Conservation (phyloP, 2,113 vertebrate genomes). For the Todiramphus saurophagus region DNA sequence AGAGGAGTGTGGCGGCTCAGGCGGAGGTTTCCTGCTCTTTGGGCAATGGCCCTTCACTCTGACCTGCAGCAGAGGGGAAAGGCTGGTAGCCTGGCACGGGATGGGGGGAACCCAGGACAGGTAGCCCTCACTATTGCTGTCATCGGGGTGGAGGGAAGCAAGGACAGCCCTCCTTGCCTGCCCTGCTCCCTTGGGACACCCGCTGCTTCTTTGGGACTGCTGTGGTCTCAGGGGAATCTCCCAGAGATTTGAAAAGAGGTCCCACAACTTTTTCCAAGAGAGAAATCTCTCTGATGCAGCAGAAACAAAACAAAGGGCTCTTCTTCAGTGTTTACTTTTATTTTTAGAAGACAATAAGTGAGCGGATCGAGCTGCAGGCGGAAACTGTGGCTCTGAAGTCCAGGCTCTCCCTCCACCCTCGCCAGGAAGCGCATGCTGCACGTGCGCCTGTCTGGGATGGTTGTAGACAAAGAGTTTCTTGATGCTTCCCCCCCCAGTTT, state of each 20-base stretch:
- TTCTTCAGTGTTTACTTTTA: slow-evolving; percentile 29
- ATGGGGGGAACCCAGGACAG: not conserved
- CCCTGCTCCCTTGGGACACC: fast-evolving
- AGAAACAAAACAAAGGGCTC: not conserved
- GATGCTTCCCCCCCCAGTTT: slow-evolving; percentile 1
- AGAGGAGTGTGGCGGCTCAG: not conserved
- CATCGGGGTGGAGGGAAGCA: not conserved
- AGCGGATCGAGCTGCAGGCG: not conserved
- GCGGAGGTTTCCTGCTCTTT: not conserved
- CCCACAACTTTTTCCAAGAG: not conserved
- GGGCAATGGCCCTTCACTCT: not conserved
- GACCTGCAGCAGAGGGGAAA: not conserved
- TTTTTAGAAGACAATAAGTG: slow-evolving; percentile 30
- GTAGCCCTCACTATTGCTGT: not conserved
- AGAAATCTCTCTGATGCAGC: not conserved
- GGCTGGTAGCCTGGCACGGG: fast-evolving
- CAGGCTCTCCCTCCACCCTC: not conserved
- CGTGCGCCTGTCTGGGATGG: not conserved
- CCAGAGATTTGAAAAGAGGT: not conserved
- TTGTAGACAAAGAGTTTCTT: slow-evolving; percentile 59
- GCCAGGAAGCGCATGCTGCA: slow-evolving; percentile 32
- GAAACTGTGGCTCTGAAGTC: slow-evolving; percentile 31
- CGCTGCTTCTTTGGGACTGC: not conserved
- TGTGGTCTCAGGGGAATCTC: not conserved
- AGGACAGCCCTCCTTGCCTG: too few relatives aligned